Base-by-base conservation (phyloP, 2,888 invertebrate genomes). In the Drosophila flavopinicola region DNA sequence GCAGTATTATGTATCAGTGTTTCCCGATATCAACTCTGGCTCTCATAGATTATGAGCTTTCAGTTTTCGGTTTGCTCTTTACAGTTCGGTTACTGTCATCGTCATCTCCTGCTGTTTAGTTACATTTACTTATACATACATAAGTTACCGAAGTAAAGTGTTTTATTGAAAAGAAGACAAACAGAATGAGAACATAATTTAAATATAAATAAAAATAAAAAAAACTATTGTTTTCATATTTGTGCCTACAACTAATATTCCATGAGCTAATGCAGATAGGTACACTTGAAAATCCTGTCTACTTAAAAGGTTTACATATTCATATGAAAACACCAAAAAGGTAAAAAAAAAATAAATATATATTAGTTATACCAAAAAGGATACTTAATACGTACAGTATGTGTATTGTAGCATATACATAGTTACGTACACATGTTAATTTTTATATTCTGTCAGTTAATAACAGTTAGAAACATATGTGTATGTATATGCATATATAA, bases 101-200 rank as follows among this genome's bases (percentile, higher is more conserved):
- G 52, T 63, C 60, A 63, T 68, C 67, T 54, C 68, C 32, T 60
- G 47, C 57, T 54, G 54, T 63, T 68, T 53, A 66, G 67, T 53
- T 53, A 61, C 57, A 64, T 65, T 64, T 58, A 53, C 74, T 60
- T 77, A 61, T 65, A 77, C 74, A 75, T 58, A 67, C 63, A 72
- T 63, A 59, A 56, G 52, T 39, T 33, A 24, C 15, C 25, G 33
- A 45, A 77, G 38, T 51, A 33, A 65, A 74, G 66, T 59, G 58
- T 47, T 53, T 52, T 29, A 59, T 23, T 20, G 37, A 58, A 23
- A 58, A 23, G 25, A 33, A 13, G 29, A 37, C n/a, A 17, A 45
- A 38, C 13, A 6, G 17, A 52, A 32, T 20, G n/a, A 39, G 25
- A 24, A 29, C 32, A 24, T 17, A 25, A 11, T 33, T 37, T 6